These are phyloP conservation scores for Danio jaintianensis DNA, from an alignment of 2,797 vertebrate species.

Conservation along the genomic window DNA sequence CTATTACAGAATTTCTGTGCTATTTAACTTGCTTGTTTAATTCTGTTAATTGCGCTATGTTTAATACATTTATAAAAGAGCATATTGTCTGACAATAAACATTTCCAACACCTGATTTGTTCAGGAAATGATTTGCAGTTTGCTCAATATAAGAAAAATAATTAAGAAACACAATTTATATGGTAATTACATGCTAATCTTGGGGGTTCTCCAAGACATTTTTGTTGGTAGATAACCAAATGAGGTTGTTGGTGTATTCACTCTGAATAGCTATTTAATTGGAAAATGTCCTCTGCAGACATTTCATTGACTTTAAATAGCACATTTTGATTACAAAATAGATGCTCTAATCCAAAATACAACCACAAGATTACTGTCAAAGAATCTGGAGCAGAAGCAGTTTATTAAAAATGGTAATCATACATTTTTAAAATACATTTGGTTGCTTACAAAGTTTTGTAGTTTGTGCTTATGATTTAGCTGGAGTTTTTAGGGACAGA, in stretches of 20 bases:
- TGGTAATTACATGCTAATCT: conserved; percentile 18
- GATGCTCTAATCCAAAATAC: neutral
- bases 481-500: neutral
- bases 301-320: conserved; percentile 17
- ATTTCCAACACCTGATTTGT: conserved; percentile 11
- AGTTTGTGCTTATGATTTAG: neutral
- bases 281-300: neutral
- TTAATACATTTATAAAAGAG: neutral
- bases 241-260: neutral
- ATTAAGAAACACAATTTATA: conserved; percentile 14
- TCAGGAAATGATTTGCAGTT: neutral
- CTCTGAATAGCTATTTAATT: neutral
- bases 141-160: conserved; percentile 8
- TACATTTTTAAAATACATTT: neutral
- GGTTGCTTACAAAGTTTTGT: neutral
- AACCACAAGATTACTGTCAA: neutral
- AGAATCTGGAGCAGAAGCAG: neutral
- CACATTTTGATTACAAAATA: neutral
- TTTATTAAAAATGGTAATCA: neutral
- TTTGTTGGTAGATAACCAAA: conserved; percentile 24
- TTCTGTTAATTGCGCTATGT: neutral
- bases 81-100: conserved; percentile 21
- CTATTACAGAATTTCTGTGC: neutral
- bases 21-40: conserved; percentile 9
- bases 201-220: neutral